Conservation (phyloP, 2,888 invertebrate genomes). For the Nemotelus pantherinus region DNA sequence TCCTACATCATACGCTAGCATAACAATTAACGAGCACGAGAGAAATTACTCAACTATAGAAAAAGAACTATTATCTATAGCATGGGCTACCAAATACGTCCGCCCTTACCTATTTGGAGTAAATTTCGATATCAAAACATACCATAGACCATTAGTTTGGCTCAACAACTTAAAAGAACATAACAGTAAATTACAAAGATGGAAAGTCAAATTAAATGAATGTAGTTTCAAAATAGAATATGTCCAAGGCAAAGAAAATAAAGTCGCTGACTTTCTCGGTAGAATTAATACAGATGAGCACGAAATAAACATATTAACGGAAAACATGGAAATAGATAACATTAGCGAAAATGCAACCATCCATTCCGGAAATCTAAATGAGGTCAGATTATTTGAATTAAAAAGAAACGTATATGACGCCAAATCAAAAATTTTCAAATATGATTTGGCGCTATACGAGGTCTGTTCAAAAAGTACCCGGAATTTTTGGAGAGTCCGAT, state of each 20-base stretch:
- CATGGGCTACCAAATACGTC: slow-evolving; percentile 58
- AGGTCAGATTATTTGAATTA: too few relatives aligned
- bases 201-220: slow-evolving; percentile 24
- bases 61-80: slow-evolving; percentile 58
- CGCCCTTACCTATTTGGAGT: slow-evolving; percentile 55
- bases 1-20: slow-evolving; percentile 50
- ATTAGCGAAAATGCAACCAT: too few relatives aligned
- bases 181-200: slow-evolving; percentile 5
- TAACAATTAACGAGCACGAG: slow-evolving; percentile 52
- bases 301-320: not conserved
- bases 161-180: slow-evolving; percentile 8
- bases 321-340: too few relatives aligned
- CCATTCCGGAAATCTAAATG: too few relatives aligned
- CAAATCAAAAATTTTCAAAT: too few relatives aligned
- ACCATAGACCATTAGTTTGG: slow-evolving; percentile 54
- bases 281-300: slow-evolving; percentile 3
- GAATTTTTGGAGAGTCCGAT: too few relatives aligned
- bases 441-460: too few relatives aligned
- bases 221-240: slow-evolving; percentile 16
- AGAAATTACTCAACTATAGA: slow-evolving; percentile 55
- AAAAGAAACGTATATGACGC: too few relatives aligned
- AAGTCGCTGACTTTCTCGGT: slow-evolving; percentile 3
- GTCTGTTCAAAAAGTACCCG: too few relatives aligned
- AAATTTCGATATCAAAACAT: slow-evolving; percentile 57
- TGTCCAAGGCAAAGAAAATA: slow-evolving; percentile 18